phyloP scores from a whole-genome alignment of 2,888 invertebrate genomes.

The Harpalus rubripes region DNA sequence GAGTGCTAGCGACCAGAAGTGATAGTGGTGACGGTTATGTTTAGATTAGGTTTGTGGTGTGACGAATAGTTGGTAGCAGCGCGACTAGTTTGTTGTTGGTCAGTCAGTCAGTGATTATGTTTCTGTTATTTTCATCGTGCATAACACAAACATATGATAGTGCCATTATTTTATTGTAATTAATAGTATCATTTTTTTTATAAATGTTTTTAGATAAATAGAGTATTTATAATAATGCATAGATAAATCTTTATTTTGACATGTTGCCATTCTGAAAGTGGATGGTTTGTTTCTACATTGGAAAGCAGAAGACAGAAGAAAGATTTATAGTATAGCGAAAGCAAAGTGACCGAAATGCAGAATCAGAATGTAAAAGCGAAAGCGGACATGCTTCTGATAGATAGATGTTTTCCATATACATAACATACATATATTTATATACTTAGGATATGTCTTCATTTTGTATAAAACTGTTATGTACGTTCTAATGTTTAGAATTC shows the following conservation, averaged over 20 bases:
- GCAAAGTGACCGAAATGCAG: not conserved
- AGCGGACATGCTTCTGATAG: slow-evolving; percentile 52
- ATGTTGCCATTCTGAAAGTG: slow-evolving; percentile 44
- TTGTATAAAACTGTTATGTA: slow-evolving; percentile 61
- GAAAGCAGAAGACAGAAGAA: slow-evolving; percentile 44
- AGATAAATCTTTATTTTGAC: slow-evolving; percentile 62
- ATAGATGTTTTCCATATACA: slow-evolving; percentile 61
- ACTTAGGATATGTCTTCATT: slow-evolving; percentile 61
- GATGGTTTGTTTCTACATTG: slow-evolving; percentile 48
- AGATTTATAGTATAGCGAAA: too few species aligned
- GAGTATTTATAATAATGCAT: slow-evolving; percentile 77
- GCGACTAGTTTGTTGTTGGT: slow-evolving; percentile 52
- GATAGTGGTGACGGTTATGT: slow-evolving; percentile 11
- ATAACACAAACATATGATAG: slow-evolving; percentile 74
- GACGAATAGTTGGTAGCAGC: slow-evolving; percentile 50
- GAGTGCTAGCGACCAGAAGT: slow-evolving; percentile 1
- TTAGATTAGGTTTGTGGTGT: slow-evolving; percentile 59
- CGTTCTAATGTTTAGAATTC: slow-evolving; percentile 63
- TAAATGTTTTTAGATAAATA: slow-evolving; percentile 78
- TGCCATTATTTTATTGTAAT: slow-evolving; percentile 78
- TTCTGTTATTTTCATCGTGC: slow-evolving; percentile 68
- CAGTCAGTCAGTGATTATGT: slow-evolving; percentile 60
- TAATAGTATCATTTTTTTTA: slow-evolving; percentile 77
- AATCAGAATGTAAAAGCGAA: slow-evolving; percentile 20
- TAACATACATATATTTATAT: slow-evolving; percentile 61